A percentile compares a stretch with the other conserved stretches of the same genome.
Evolutionary conservation across 2,113 vertebrate species (phyloP).

Genomic region (Neogobius melanostomus): DNA sequence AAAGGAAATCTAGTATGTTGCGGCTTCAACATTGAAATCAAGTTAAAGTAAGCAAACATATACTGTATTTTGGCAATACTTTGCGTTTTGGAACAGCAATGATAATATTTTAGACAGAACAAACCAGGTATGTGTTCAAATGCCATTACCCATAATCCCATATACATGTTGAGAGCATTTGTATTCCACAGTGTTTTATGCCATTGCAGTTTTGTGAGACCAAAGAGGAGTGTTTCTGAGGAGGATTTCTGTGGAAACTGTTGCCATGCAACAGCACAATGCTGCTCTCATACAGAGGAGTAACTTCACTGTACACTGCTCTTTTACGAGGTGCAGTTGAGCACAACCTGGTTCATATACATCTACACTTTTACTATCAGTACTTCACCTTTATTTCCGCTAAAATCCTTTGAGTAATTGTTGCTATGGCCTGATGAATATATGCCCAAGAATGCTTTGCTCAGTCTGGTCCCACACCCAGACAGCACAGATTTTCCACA

Average conservation of each 20-base stretch:
- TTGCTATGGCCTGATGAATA: slow-evolving; percentile 11
- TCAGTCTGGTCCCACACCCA: slow-evolving; percentile 53
- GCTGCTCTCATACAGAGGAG: slow-evolving; percentile 51
- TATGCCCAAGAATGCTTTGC: slow-evolving; percentile 39
- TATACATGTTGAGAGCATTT: slow-evolving; percentile 34
- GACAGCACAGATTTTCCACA: slow-evolving; percentile 49
- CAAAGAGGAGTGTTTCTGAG: slow-evolving; percentile 64
- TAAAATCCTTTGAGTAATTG: slow-evolving; percentile 11
- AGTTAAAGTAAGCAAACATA: no score
- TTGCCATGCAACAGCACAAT: slow-evolving; percentile 78
- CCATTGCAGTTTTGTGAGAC: slow-evolving; percentile 55
- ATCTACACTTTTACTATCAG: slow-evolving; percentile 7
- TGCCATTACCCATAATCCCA: background rate
- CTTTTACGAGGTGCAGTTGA: slow-evolving; percentile 35
- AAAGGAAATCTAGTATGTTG: no score
- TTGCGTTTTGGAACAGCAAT: background rate
- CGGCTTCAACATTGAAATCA: no score
- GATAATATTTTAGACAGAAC: background rate
- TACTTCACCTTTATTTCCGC: background rate
- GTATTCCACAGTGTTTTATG: slow-evolving; percentile 54
- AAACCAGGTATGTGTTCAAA: background rate
- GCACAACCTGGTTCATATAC: slow-evolving; percentile 10
- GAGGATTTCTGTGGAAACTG: slow-evolving; percentile 77
- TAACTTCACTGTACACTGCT: slow-evolving; percentile 59
- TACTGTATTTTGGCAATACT: no score